Evolutionary conservation across 2,113 vertebrate genomes (phyloP), one percentile per base, ranked within the genome.

Genomic region (Trinectes maculatus): DNA sequence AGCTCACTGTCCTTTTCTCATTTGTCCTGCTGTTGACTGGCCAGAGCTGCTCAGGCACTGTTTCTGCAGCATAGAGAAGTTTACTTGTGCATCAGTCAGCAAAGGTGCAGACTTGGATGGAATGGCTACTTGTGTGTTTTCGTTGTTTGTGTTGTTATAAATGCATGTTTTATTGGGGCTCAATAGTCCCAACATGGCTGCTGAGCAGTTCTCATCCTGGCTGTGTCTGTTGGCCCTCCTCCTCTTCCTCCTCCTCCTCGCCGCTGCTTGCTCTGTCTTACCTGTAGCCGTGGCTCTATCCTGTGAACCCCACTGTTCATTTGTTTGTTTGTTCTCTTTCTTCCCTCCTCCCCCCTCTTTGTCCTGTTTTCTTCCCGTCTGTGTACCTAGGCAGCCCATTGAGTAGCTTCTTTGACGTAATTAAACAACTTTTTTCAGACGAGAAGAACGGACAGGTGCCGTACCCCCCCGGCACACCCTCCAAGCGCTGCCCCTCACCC

Each of bases 391-490:
- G 95, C 94, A 95, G 95, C 94, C 95, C 96, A 92, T 93, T 98
- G 95, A 96, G 95, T 97, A 96, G 96, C 96, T 96, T 97, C 95
- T 96, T 98, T 98, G 97, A 98, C 94, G 95, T 98, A 95, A 98
- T 97, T 95, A 96, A 96, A 96, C 96, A 96, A 96, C 96, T 98
- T 95, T 98, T 99, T 98, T 96, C 97, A 98, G 97, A 98, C 95
- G 97, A 99, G 96, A 98, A 98, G 96, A 98, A 95, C 52, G 95
- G 95, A 93, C 97, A 97, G 94, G 95, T 95, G 93, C 94, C 94
- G 92, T 94, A 92, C 92, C 91, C 94, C 87, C 89, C 92, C 85
- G 94, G 94, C 93, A 92, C 94, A 69, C 94, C 95, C 92, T 91
- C 93, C 95, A 96, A 95, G 94, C 94, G 89, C 81, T 89, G 87